Evolutionary conservation across 2,797 vertebrate species (phyloP).

Genomic region (Brachymystax lenok): DNA sequence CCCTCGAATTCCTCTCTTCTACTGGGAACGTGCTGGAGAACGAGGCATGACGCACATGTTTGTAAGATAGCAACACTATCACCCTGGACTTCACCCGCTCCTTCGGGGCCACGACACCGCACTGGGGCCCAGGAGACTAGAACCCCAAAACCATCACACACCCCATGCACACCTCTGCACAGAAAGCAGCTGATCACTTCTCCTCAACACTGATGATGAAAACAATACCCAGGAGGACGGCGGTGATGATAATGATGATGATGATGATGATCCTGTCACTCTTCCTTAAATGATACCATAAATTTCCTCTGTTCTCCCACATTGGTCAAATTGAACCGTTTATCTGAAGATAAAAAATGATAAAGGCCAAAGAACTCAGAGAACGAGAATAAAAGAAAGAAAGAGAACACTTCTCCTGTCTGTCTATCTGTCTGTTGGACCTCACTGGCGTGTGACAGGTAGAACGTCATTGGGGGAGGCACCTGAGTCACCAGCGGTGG

Average conservation of each 20-base stretch:
- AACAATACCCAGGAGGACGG: conserved; percentile 10
- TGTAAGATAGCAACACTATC: too few relatives aligned
- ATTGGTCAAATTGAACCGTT: conserved; percentile 21
- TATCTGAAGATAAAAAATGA: conserved; percentile 16
- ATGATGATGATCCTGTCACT: background rate
- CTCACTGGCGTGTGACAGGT: conserved; percentile 54
- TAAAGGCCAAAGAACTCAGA: conserved; percentile 27
- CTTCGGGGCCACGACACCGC: conserved; percentile 38
- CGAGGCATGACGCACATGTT: too few relatives aligned
- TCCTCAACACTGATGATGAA: background rate
- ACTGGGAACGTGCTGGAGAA: conserved; percentile 35
- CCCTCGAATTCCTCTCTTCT: conserved; percentile 49
- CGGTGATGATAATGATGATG: background rate
- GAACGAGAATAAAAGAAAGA: conserved; percentile 7
- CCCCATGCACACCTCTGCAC: background rate
- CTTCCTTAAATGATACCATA: conserved; percentile 4
- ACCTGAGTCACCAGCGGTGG: conserved; percentile 76
- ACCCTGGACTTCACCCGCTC: conserved; percentile 40
- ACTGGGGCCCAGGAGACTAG: background rate
- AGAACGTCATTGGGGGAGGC: conserved; percentile 61
- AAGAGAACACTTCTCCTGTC: conserved; percentile 28
- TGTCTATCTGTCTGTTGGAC: conserved; percentile 34
- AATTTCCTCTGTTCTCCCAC: conserved; percentile 23
- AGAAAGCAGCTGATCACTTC: background rate
- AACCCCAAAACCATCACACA: conserved; percentile 9